Evolutionary conservation across 2,113 vertebrate genomes (phyloP), one percentile per base, ranked within the genome.

Genomic region (Sorex araneus): DNA sequence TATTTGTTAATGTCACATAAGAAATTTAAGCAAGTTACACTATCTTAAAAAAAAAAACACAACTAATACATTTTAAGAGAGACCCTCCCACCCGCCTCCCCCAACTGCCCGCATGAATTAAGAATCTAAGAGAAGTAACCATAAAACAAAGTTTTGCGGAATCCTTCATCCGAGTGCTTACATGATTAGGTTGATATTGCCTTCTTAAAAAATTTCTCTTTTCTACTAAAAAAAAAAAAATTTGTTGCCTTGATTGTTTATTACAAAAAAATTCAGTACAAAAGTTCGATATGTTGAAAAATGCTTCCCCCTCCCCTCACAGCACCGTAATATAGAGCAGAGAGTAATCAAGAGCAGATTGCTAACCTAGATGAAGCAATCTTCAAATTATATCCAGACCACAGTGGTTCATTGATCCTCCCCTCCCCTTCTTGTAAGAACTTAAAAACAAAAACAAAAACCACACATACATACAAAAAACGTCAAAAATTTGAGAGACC

Each of bases 41-140:
- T 97, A 97, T 64, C 92, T 97, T 97, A 95, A 97, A 97, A 94
- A 97, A 95, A 97, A 97, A 94, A 97, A 89, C 94, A 97, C 88
- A 96, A 43, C 91, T 97, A 97, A 92, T 19, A 60, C 19, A 0
- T 95, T 94, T 90, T 95, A 97, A 87, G 77, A 91, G 89, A 96
- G 93, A 60, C 85, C 57, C 88, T 25, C 8, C 76, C 89, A 77
- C 60, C 73, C n/a, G 11, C 30, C 23, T 76, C 32, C 74, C 13
- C 67, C 34, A 1, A 3, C 0, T 19, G 69, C 50, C 88, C 32
- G 25, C 45, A 6, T 4, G 43, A 89, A 83, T 88, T 95, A 97
- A 88, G 1, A 96, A 80, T 91, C 94, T 97, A 97, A 94, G 71
- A 89, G 92, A 77, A 96, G 67, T 96, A 92, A 90, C 78, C 95